Percentiles rank a stretch among this genome's conserved stretches.
Conservation (phyloP, 2,113 vertebrate species). For the Sclerurus mexicanus region DNA sequence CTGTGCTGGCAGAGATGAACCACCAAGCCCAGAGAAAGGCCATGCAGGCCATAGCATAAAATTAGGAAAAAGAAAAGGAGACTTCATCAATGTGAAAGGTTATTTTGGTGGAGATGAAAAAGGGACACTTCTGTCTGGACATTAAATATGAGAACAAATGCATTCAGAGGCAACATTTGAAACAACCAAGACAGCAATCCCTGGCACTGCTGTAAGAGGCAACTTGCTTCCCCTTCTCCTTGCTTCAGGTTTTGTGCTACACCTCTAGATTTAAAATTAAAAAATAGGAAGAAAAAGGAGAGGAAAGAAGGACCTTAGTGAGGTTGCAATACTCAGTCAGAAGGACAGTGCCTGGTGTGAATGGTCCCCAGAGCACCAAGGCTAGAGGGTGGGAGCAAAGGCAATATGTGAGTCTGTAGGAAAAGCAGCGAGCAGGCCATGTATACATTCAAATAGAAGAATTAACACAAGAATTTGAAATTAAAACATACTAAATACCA, state of each 20-base stretch:
- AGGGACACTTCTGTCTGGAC: not conserved
- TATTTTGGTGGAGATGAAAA: not conserved
- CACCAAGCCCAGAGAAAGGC: not conserved
- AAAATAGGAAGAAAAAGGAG: no score
- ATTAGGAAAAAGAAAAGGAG: not conserved
- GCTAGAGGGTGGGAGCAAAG: not conserved
- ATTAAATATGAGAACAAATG: not conserved
- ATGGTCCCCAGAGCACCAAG: not conserved
- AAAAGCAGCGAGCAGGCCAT: not conserved
- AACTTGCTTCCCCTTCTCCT: not conserved
- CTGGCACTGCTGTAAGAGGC: not conserved
- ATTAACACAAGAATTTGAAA: not conserved
- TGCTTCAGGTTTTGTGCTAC: not conserved
- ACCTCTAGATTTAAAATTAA: not conserved
- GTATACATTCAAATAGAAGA: not conserved
- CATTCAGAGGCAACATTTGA: not conserved
- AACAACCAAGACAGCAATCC: not conserved
- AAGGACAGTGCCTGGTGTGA: not conserved
- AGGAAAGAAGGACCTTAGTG: not conserved
- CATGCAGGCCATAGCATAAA: not conserved
- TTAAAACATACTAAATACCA: not conserved
- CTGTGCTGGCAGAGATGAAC: not conserved
- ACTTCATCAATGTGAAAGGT: not conserved
- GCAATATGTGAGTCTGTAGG: not conserved
- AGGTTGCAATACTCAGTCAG: not conserved